Evolutionary conservation across 2,113 vertebrate genomes (phyloP), one percentile per base, ranked within the genome.

Genomic region (Austrofundulus limnaeus): DNA sequence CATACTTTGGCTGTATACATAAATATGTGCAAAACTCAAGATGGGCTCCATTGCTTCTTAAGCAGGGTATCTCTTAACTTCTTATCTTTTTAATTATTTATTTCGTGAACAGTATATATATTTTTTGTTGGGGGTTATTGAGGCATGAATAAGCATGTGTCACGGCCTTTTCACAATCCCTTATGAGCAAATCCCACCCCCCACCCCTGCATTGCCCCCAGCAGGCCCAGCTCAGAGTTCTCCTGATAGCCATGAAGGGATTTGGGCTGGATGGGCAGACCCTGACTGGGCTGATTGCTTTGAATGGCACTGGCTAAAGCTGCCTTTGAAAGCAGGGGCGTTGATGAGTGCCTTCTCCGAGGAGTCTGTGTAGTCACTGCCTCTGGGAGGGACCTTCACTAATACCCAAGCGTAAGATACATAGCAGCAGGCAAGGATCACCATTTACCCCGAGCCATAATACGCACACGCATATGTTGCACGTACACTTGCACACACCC

Each of bases 191-290:
- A 87, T 89, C 91, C 86, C 87, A 82, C 88, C 89, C 89, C 61
- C 73, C 77, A 62, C 81, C 81, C 83, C 67, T 82, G 83, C 83
- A 85, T 85, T 83, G 83, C 90, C 92, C 90, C 79, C 54, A 84
- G 90, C 91, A 85, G 75, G 70, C 86, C 86, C 72, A 66, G 79
- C 83, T 91, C 88, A 82, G 74, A 87, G 83, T 85, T 83, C 80
- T 78, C 66, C 81, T 92, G 87, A 92, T 92, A 90, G 80, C 90
- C 91, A 83, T 92, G 90, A 92, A 91, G 72, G 92, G 91, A 92
- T 92, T 93, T 90, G 78, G 83, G 83, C 86, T 87, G 90, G 87
- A 91, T 89, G 90, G 88, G 90, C 80, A 84, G 87, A 88, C 91
- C 87, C 78, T 84, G 85, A 88, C 88, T 87, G 72, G 85, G 78